Percentiles rank a stretch among this genome's conserved stretches.
These are phyloP conservation scores for Alviniconcha strummeri DNA, from an alignment of 2,888 invertebrate species.

Conservation along the genomic window DNA sequence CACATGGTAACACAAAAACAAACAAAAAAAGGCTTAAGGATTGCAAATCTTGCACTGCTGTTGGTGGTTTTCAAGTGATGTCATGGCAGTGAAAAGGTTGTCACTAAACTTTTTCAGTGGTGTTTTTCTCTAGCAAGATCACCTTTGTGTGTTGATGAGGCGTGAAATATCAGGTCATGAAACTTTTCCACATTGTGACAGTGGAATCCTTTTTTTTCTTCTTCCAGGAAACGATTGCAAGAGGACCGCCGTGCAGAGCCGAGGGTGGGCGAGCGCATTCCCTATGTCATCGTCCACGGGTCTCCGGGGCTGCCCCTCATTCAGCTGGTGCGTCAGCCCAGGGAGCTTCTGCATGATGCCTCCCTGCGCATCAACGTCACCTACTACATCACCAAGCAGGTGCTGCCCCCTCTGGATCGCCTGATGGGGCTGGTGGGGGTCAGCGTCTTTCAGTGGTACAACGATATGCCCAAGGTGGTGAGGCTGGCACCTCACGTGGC, in stretches of 20 bases:
- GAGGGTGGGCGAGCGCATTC: conserved; percentile 88
- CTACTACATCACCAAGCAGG: conserved; percentile 93
- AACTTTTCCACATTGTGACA: not conserved
- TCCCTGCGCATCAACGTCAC: conserved; percentile 85
- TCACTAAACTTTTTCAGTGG: too few relatives aligned
- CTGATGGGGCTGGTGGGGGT: conserved; percentile 90
- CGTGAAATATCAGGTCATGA: too few relatives aligned
- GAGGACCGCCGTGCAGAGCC: conserved; percentile 88
- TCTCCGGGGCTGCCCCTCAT: conserved; percentile 88
- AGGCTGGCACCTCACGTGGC: conserved; percentile 51
- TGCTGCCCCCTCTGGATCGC: conserved; percentile 92
- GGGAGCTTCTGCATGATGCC: conserved; percentile 83
- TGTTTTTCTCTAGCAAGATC: not conserved
- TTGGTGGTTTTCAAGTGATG: too few relatives aligned
- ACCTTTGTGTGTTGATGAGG: too few relatives aligned
- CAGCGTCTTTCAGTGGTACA: conserved; percentile 86
- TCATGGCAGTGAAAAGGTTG: too few relatives aligned
- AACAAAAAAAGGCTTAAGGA: too few relatives aligned
- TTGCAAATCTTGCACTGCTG: too few relatives aligned
- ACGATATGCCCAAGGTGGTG: conserved; percentile 67
- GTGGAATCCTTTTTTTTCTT: not conserved
- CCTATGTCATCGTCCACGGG: conserved; percentile 92
- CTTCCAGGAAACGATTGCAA: conserved; percentile 64
- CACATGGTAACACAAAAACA: not conserved
- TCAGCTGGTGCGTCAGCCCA: conserved; percentile 86